These are phyloP conservation scores for Oncorhynchus tshawytscha DNA, from an alignment of 2,113 vertebrate species.

Conservation along the genomic window DNA sequence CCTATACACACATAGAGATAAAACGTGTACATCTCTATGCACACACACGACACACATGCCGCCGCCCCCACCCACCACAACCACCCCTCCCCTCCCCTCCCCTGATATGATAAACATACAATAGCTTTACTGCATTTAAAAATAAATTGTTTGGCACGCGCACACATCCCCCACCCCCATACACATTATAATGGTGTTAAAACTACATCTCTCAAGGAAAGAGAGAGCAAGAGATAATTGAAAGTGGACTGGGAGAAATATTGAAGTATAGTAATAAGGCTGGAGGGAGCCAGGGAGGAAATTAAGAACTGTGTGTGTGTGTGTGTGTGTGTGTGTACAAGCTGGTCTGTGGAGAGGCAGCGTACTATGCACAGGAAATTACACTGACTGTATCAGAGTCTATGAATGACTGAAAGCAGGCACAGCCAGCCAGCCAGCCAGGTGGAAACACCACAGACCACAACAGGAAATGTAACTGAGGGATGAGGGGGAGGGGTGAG, in stretches of 20 bases:
- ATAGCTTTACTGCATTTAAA: too few species aligned
- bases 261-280: constrained; percentile 57
- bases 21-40: not conserved
- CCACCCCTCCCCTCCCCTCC: not conserved
- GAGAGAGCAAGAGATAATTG: constrained; percentile 53
- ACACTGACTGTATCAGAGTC: constrained; percentile 64
- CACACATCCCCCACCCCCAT: not conserved
- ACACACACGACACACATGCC: not conserved
- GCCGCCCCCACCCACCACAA: not conserved
- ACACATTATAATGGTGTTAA: not conserved
- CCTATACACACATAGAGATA: not conserved
- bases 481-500: constrained; percentile 15
- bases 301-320: constrained; percentile 59
- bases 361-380: constrained; percentile 47
- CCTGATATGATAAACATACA: too few species aligned
- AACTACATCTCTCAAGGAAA: constrained; percentile 12
- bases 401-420: constrained; percentile 62
- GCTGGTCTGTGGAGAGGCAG: not conserved
- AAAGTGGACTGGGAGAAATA: constrained; percentile 54
- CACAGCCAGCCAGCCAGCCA: constrained; percentile 28
- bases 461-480: constrained; percentile 50
- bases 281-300: constrained; percentile 54
- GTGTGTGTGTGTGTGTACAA: not conserved
- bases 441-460: constrained; percentile 25
- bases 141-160: not conserved